Base-by-base conservation (phyloP, 1,140 invertebrate genomes). In the Plodia interpunctella region DNA sequence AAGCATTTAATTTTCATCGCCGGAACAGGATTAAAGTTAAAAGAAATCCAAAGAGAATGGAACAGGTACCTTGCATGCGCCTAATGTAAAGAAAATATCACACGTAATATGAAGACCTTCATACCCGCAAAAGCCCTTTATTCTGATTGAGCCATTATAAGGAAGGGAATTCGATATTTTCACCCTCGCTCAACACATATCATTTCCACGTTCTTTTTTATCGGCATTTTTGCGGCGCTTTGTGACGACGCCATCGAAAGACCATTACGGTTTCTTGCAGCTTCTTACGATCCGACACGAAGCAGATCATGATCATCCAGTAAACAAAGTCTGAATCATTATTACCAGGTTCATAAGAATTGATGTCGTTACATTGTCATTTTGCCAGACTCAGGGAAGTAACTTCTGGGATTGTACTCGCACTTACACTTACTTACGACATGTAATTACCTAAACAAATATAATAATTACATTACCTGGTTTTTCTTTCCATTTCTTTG, bases 401-500 rank as follows among this genome's bases (percentile, higher is more conserved):
- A 35, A 35, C 32, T 2, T 25, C 21, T n/a, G n/a, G n/a, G n/a
- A n/a, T n/a, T n/a, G n/a, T 25, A 25, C 21, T 3, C 21, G 21
- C 21, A 25, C 6, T 25, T 3, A 3, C 21, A 3, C 6, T 25
- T 25, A 25, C 2, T 25, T 25, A 25, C n/a, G n/a, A 52, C n/a
- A 25, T 21, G 19, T 53, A n/a, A 2, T 70, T 64, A 81, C n/a
- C n/a, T n/a, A n/a, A n/a, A n/a, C n/a, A n/a, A n/a, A n/a, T n/a
- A n/a, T n/a, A n/a, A n/a, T n/a, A n/a, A n/a, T n/a, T n/a, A n/a
- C n/a, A n/a, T n/a, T n/a, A n/a, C 92, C 90, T 20, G 94, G 92
- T 49, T 93, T 80, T 76, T 94, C 92, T 55, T 93, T 94, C 91
- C 94, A 95, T 70, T 95, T 92, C 80, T 95, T 95, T 0, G 96